Conservation (phyloP, 2,888 invertebrate species). For the Protonemura montana region DNA sequence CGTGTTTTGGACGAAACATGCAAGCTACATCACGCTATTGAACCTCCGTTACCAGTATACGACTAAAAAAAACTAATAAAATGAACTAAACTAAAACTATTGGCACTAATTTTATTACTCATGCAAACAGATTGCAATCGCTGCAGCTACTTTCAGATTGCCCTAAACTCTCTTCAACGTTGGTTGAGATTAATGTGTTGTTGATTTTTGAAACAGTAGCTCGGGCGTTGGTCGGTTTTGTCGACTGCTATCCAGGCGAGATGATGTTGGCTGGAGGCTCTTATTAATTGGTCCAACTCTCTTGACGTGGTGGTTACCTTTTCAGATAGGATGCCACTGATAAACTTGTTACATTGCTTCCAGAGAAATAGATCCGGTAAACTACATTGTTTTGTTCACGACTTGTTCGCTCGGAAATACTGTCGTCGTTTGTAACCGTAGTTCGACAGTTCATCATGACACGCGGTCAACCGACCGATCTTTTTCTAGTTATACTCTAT, state of each 20-base stretch:
- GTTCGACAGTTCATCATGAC: not conserved
- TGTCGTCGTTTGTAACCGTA: not conserved
- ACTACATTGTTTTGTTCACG: not conserved
- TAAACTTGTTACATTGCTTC: not conserved
- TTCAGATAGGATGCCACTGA: not conserved
- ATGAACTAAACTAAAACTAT: not conserved
- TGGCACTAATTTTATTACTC: constrained; percentile 9
- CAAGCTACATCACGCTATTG: too few species aligned
- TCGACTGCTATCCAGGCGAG: not conserved
- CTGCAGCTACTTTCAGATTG: not conserved
- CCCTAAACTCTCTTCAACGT: not conserved
- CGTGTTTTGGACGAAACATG: not conserved
- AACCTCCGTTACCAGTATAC: not conserved
- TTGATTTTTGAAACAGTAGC: constrained; percentile 30
- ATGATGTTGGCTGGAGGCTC: constrained; percentile 23
- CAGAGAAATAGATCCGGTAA: not conserved
- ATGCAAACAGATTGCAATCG: not conserved
- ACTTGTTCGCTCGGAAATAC: not conserved
- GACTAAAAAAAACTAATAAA: too few species aligned
- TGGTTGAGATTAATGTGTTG: constrained; percentile 8
- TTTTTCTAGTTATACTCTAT: not conserved
- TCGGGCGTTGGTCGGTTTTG: constrained; percentile 28
- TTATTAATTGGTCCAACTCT: constrained; percentile 27
- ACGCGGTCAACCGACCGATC: not conserved
- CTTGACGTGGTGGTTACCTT: constrained; percentile 12